Evolutionary conservation across 2,888 invertebrate genomes (phyloP), one percentile per base, ranked within the genome.

Genomic region (Melolontha melolontha): DNA sequence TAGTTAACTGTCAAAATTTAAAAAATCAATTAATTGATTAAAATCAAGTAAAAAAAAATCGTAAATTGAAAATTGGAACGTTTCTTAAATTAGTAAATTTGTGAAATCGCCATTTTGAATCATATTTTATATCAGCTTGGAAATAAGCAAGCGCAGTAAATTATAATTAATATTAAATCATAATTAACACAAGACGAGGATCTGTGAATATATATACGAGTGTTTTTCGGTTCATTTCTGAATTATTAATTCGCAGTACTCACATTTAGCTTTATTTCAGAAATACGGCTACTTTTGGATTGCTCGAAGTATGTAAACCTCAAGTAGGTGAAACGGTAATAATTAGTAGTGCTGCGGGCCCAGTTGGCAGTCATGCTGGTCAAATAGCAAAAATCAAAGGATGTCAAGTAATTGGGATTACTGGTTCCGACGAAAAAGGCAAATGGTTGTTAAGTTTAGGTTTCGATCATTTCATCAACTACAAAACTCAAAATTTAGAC

Each of bases 341-440:
- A 1, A 87, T 94, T 1, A 90, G 88, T 29, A 90, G 90, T 4
- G 93, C 93, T 11, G 93, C 91, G 17, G 93, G 93, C 14, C 93
- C 92, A 42, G 92, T 93, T 10, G 94, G 93, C 5, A 89, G 88
- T 68, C 86, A 90, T 55, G 93, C 92, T 27, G 93, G 93, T 1
- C 93, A 93, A 84, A 91, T 94, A 71, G 93, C 89, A 0, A 93
- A 92, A 83, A 86, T 90, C 57, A 85, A 90, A 80, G 91, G 89
- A 11, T 89, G 91, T 75, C 86, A 81, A 67, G 92, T 91, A 0
- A 89, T 93, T 72, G 93, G 92, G 2, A 87, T 91, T 73, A 89
- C 91, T n/a, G 92, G 92, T 0, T 86, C 88, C 2, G 88, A 91
- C 72, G 89, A 87, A 17, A 93, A 93, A 84, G 89, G 90, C 72